A percentile compares a stretch with the other conserved stretches of the same genome.
phyloP scores from a whole-genome alignment of 2,888 invertebrate species.

The Lithophane semibrunnea region DNA sequence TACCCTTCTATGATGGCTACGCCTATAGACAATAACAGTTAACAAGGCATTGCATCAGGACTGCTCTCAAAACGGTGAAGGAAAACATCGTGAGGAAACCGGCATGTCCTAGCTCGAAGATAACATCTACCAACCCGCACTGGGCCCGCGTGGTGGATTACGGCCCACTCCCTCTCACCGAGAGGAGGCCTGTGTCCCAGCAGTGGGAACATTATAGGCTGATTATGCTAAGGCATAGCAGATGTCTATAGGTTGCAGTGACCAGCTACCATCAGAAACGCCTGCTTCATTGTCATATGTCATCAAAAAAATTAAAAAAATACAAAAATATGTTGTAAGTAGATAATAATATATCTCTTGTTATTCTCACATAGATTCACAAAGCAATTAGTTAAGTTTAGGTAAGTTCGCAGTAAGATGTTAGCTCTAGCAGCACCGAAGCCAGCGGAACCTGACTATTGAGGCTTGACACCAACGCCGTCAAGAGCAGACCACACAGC shows the following conservation, averaged over 20 bases:
- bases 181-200: no score
- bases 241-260: conserved; percentile 1
- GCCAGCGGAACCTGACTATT: background rate
- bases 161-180: no score
- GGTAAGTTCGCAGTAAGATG: conserved; percentile 11
- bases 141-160: no score
- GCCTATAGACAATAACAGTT: background rate
- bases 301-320: conserved; percentile 12
- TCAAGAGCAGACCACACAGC: background rate
- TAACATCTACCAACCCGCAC: no score
- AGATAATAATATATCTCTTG: conserved; percentile 1
- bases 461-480: background rate
- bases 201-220: no score
- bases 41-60: background rate
- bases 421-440: conserved; percentile 28
- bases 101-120: no score
- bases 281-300: background rate
- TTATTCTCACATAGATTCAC: conserved; percentile 41
- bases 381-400: background rate
- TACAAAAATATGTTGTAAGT: conserved; percentile 42
- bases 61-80: no score
- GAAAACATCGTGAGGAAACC: no score
- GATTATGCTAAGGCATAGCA: background rate
- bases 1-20: background rate
- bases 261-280: background rate